Evolutionary conservation across 2,888 invertebrate species (phyloP).

Genomic region (Lochmaea crataegi): DNA sequence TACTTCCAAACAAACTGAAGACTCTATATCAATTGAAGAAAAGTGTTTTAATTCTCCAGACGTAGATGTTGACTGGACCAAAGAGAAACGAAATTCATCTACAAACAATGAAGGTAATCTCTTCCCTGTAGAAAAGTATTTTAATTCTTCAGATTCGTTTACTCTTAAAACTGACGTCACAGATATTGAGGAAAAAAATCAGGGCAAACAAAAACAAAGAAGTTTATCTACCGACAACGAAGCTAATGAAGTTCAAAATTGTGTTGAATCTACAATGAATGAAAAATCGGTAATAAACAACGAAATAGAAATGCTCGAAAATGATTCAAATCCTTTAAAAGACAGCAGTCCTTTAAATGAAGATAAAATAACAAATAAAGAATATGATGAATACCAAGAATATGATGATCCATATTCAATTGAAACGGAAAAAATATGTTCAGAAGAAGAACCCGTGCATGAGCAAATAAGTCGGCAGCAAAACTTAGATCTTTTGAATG

Average conservation of each 20-base stretch:
- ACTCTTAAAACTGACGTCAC: not conserved
- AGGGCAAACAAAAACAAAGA: not conserved
- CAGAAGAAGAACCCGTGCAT: slow-evolving; percentile 14
- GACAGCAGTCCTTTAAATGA: not conserved
- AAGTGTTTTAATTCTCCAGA: too few species aligned
- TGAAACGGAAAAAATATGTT: slow-evolving; percentile 24
- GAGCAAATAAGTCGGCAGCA: not conserved
- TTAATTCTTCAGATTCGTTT: not conserved
- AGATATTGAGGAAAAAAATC: not conserved
- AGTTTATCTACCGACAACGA: not conserved
- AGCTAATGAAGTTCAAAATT: not conserved
- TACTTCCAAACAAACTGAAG: too few species aligned
- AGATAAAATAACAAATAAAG: not conserved
- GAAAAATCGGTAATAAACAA: not conserved
- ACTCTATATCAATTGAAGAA: too few species aligned
- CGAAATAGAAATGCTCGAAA: not conserved
- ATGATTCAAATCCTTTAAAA: not conserved
- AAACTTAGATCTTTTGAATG: slow-evolving; percentile 4
- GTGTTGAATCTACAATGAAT: not conserved
- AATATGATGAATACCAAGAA: not conserved
- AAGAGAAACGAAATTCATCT: not conserved
- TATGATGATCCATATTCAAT: slow-evolving; percentile 24
- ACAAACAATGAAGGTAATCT: too few species aligned
- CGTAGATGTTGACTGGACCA: too few species aligned
- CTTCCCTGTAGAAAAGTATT: not conserved